Evolutionary conservation across 2,113 vertebrate genomes (phyloP).

Genomic region (Xerus inauris): DNA sequence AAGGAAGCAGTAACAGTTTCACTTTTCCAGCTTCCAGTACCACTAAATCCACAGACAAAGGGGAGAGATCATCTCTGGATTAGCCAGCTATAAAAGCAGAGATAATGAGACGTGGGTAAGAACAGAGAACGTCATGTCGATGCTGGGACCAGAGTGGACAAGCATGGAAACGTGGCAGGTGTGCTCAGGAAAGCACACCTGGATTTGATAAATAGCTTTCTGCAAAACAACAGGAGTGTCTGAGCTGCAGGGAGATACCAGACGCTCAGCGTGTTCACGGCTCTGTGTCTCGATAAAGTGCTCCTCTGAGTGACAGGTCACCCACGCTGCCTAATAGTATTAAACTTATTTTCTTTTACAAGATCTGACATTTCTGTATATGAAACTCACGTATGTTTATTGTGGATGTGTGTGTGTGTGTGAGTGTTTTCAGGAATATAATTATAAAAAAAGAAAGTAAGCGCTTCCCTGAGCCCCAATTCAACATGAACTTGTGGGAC

Average conservation of each 20-base stretch:
- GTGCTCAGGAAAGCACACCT: neutral
- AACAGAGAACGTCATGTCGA: neutral
- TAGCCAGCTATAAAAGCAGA: neutral
- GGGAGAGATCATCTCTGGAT: neutral
- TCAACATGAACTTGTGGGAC: fast-evolving
- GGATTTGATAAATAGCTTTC: neutral
- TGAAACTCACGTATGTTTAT: neutral
- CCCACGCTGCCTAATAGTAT: neutral
- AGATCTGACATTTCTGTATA: neutral
- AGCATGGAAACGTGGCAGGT: neutral
- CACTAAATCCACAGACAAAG: neutral
- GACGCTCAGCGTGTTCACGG: neutral
- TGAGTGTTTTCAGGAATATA: neutral
- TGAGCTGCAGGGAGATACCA: neutral
- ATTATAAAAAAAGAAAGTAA: neutral
- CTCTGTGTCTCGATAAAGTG: neutral
- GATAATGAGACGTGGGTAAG: neutral
- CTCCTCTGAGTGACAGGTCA: fast-evolving
- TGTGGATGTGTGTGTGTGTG: neutral
- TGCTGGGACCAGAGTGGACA: neutral
- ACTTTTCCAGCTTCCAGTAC: neutral
- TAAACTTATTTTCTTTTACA: neutral
- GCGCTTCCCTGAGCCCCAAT: neutral
- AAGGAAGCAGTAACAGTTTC: no score
- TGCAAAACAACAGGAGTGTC: neutral